Evolutionary conservation across 2,888 invertebrate genomes (phyloP), one percentile per base, ranked within the genome.

Genomic region (Scaptomyza cyrtandrae): DNA sequence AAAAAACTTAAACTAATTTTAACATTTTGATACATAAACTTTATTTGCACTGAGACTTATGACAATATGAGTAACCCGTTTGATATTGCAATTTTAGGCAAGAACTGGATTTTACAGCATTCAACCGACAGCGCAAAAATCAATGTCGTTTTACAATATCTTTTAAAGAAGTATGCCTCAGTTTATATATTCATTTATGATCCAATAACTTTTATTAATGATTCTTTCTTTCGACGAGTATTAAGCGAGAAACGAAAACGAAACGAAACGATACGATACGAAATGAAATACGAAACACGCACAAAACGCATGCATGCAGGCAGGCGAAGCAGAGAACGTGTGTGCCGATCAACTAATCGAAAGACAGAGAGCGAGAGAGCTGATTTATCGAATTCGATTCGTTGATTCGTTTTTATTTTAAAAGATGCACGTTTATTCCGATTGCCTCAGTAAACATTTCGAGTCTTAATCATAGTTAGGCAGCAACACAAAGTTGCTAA

Each of bases 31-130:
- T 63, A 45, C 29, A 53, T 73, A 56, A 56, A 67, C 45, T 66
- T 75, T 60, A 78, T 70, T 64, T 80, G 74, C 62, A 50, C 46
- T 59, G 61, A 46, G 61, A 76, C 63, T 82, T 83, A 70, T 83
- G 80, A 82, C 88, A 86, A 89, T 90, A 90, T 91, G 84, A 91
- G 91, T 91, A 90, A 90, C 90, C 90, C 87, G 91, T 92, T 91
- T 92, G 91, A 91, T 91, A 92, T 92, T 92, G 92, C 92, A 92
- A 92, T 91, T 92, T 90, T 90, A 94, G 94, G 97, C 77, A 99
- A 99, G 93, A 97, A 97, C 80, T 99, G 99, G 99, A 99, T 99
- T 92, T 95, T 99, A 90, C 96, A 97, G 90, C 95, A 98, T 93
- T 97, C 98, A 62, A 94, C 95, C 46, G 95, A 95, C 73, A 94